A percentile compares a stretch with the other conserved stretches of the same genome.
Evolutionary conservation across 2,113 vertebrate species (phyloP).

Genomic region (Perccottus glenii): DNA sequence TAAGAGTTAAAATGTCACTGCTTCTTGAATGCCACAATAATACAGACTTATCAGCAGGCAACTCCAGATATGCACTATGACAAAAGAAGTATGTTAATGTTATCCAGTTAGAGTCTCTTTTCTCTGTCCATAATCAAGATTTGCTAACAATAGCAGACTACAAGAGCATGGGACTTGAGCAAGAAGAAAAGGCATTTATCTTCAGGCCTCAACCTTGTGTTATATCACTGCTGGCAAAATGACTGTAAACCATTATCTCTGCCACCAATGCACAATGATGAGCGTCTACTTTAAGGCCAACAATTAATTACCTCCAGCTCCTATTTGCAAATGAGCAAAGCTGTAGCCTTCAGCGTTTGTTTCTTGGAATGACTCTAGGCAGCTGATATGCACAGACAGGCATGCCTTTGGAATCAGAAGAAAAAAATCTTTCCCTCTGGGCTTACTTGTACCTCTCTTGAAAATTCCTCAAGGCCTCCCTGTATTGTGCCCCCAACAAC

Average conservation of each 20-base stretch:
- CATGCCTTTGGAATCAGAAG: constrained; percentile 55
- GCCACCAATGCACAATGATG: background rate
- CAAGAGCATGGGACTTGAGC: background rate
- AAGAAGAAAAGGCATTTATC: background rate
- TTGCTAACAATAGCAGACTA: no score
- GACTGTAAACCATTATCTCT: background rate
- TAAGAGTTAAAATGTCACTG: no score
- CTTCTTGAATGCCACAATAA: no score
- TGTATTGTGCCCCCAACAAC: constrained; percentile 24
- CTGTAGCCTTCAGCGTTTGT: constrained; percentile 17
- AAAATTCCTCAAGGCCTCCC: constrained; percentile 74
- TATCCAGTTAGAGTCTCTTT: no score
- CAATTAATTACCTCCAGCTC: constrained; percentile 15
- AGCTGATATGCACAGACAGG: constrained; percentile 61
- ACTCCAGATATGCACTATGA: no score
- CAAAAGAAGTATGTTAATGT: no score
- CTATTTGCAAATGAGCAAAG: constrained; percentile 14
- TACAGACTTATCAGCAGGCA: no score
- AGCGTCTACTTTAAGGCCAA: constrained; percentile 1
- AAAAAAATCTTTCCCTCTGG: constrained; percentile 67
- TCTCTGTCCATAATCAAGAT: no score
- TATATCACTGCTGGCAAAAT: background rate
- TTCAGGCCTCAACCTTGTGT: constrained; percentile 5
- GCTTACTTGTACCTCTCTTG: constrained; percentile 65
- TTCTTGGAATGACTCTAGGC: constrained; percentile 32